These are phyloP conservation scores for Lontra canadensis DNA, from an alignment of 2,113 vertebrate species.

Conservation along the genomic window DNA sequence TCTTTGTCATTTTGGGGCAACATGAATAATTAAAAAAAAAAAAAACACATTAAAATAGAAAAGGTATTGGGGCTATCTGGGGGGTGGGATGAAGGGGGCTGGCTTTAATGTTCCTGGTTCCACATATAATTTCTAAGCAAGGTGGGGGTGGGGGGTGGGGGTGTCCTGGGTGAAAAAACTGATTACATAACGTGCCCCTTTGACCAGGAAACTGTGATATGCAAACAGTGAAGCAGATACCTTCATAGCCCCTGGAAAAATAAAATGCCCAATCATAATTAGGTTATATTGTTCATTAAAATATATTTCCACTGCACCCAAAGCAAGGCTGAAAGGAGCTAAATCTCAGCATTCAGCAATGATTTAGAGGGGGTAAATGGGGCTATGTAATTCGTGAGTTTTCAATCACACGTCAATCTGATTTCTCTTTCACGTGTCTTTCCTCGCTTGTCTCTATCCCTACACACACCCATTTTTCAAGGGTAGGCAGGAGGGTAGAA, in stretches of 20 bases:
- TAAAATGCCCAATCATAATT: conserved; percentile 42
- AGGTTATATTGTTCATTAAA: conserved; percentile 45
- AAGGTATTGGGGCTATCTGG: not conserved
- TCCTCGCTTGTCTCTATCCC: not conserved
- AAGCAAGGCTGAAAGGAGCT: not conserved
- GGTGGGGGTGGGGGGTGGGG: not conserved
- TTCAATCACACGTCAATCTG: not conserved
- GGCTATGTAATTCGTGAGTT: not conserved
- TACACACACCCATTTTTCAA: conserved; percentile 13
- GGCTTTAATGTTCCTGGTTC: not conserved
- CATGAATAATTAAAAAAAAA: conserved; percentile 29
- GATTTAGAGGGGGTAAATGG: not conserved
- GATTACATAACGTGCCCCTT: not conserved
- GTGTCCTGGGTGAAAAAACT: not conserved
- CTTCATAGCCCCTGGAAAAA: conserved; percentile 42
- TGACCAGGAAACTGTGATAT: not conserved
- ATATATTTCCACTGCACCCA: not conserved
- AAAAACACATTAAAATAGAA: conserved; percentile 30
- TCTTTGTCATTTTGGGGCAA: not conserved
- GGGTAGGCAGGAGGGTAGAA: not conserved
- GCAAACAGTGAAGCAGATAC: not conserved
- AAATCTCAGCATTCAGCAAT: not conserved
- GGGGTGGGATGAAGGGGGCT: too few relatives aligned
- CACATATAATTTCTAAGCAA: not conserved
- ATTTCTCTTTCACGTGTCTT: not conserved